phyloP scores from a whole-genome alignment of 2,113 vertebrate species.

The Passer montanus region DNA sequence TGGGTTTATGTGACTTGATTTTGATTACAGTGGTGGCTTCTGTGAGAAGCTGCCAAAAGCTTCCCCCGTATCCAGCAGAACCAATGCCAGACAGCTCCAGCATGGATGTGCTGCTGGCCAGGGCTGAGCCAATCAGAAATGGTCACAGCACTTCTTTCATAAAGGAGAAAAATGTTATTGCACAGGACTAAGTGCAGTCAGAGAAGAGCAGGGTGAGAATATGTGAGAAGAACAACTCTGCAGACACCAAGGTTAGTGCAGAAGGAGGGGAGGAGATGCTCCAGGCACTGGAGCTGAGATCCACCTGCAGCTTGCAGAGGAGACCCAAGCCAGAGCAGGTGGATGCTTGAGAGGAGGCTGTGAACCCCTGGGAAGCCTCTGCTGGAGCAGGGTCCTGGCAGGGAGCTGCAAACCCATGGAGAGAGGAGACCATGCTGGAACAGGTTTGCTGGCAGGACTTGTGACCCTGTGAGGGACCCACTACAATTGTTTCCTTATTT shows the following conservation, averaged over 20 bases:
- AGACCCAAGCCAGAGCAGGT: not conserved
- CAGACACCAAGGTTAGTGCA: not conserved
- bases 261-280: not conserved
- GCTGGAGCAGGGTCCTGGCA: not conserved
- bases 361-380: not conserved
- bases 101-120: not conserved
- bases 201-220: not conserved
- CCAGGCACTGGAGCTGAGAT: not conserved
- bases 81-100: not conserved
- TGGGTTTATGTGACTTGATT: not conserved
- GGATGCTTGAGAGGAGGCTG: not conserved
- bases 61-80: not conserved
- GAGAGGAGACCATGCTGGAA: not conserved
- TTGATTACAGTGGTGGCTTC: not conserved
- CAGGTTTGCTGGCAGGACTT: not conserved
- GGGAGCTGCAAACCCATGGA: not conserved
- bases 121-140: not conserved
- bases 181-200: not conserved
- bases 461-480: not conserved
- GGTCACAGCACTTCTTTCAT: not conserved
- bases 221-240: no score
- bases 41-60: not conserved
- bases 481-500: not conserved
- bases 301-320: accelerated
- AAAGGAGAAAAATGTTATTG: not conserved